Percentiles rank a stretch among this genome's conserved stretches.
phyloP scores from a whole-genome alignment of 2,888 invertebrate species.

The Idaea aversata region DNA sequence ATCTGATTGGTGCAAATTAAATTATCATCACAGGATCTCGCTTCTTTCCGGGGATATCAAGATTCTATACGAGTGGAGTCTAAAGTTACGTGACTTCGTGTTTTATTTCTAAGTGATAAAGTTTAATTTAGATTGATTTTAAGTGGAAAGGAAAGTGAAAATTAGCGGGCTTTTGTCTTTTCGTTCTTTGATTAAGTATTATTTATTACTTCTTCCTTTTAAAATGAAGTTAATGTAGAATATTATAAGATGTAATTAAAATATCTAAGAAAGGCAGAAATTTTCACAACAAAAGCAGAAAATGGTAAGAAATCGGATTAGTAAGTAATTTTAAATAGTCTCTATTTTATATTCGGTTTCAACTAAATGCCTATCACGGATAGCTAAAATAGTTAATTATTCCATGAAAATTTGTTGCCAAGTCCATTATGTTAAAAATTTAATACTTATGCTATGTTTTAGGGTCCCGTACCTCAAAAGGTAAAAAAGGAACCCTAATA shows the following conservation, averaged over 20 bases:
- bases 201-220: not conserved
- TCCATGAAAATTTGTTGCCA: no score
- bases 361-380: no score
- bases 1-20: slow-evolving; percentile 6
- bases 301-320: no score
- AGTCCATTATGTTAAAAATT: no score
- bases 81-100: not conserved
- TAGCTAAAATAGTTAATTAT: no score
- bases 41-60: slow-evolving; percentile 4
- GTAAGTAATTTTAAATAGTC: no score
- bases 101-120: not conserved
- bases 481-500: no score
- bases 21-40: slow-evolving; percentile 6
- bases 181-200: not conserved
- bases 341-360: no score
- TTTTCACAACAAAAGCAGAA: no score
- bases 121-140: not conserved
- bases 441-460: no score
- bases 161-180: not conserved
- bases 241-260: not conserved
- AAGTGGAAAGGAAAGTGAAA: not conserved
- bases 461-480: no score
- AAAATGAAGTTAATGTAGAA: not conserved
- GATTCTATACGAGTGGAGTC: not conserved
- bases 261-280: no score